Conservation (phyloP, 2,888 invertebrate species). For the Carpatolechia fugitivella region DNA sequence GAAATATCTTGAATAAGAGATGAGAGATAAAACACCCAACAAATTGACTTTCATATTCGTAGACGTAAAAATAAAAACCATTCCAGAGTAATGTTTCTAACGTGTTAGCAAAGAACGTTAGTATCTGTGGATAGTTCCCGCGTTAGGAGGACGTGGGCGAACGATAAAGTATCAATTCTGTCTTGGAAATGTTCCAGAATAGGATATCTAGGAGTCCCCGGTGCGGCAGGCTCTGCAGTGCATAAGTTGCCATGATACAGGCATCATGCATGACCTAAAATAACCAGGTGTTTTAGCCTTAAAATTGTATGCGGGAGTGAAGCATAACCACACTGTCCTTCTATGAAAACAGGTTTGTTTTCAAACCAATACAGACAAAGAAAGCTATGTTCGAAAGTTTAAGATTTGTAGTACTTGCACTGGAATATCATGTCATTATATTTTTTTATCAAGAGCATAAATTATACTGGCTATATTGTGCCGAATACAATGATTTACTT, state of each 20-base stretch:
- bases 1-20: neutral
- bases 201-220: neutral
- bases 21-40: slow-evolving; percentile 2
- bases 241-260: neutral
- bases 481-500: too few species aligned
- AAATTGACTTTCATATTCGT: neutral
- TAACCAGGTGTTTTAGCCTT: neutral
- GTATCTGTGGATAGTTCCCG: neutral
- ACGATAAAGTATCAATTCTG: slow-evolving; percentile 28
- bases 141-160: slow-evolving; percentile 2
- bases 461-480: too few species aligned
- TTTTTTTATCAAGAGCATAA: too few species aligned
- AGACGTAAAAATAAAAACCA: neutral
- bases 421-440: too few species aligned
- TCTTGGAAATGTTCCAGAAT: slow-evolving; percentile 32
- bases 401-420: too few species aligned
- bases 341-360: too few species aligned
- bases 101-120: neutral
- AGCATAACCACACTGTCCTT: too few species aligned
- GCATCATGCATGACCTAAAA: neutral
- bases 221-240: slow-evolving; percentile 17
- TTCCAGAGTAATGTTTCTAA: neutral
- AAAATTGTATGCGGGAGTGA: neutral
- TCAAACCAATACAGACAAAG: too few species aligned
- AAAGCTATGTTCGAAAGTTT: too few species aligned